Evolutionary conservation across 2,113 vertebrate genomes (phyloP).

Genomic region (Trogon melanurus): DNA sequence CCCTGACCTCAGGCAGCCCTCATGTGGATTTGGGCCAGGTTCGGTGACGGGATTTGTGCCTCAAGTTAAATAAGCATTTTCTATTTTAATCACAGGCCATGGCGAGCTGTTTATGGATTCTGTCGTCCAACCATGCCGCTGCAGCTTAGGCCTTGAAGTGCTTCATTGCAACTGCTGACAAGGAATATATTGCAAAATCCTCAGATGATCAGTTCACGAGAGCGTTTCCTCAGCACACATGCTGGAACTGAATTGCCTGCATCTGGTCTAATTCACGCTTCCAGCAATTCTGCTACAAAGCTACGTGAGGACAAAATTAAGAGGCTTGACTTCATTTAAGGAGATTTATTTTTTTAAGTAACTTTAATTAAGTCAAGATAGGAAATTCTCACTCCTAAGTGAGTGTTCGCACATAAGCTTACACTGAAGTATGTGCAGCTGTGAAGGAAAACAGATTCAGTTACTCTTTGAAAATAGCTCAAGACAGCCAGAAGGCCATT

Average conservation of each 20-base stretch:
- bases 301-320: background rate
- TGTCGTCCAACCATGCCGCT: background rate
- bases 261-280: background rate
- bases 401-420: background rate
- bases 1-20: background rate
- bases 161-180: background rate
- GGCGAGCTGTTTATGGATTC: slow-evolving; percentile 25
- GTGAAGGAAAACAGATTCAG: slow-evolving; percentile 12
- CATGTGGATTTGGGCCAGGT: background rate
- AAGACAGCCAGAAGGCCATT: background rate
- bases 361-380: slow-evolving; percentile 53
- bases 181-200: slow-evolving; percentile 9
- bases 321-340: slow-evolving; percentile 20
- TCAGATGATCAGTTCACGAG: background rate
- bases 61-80: slow-evolving; percentile 35
- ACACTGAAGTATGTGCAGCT: slow-evolving; percentile 8
- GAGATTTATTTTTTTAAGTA: background rate
- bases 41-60: background rate
- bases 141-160: slow-evolving; percentile 27
- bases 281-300: background rate
- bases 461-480: background rate
- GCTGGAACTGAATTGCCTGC: background rate
- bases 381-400: slow-evolving; percentile 50
- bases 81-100: background rate
- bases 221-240: background rate